Evolutionary conservation across 1,140 invertebrate species (phyloP).

Genomic region (Drosophila neocordata): DNA sequence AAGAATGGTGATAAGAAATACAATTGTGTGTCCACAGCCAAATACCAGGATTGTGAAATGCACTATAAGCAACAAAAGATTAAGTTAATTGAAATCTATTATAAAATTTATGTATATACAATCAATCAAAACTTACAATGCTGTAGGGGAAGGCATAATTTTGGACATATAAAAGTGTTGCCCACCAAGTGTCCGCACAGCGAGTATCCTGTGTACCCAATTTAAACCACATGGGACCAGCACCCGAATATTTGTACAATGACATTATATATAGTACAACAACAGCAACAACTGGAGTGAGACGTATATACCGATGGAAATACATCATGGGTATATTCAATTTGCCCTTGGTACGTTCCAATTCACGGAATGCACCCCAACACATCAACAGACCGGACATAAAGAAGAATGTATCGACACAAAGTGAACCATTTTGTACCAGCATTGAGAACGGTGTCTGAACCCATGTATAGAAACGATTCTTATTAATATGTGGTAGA

Average conservation of each 20-base stretch:
- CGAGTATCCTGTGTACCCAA: constrained; percentile 85
- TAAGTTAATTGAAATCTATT: not conserved
- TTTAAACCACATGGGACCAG: constrained; percentile 85
- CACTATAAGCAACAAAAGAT: constrained; percentile 86
- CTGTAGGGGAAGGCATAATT: constrained; percentile 87
- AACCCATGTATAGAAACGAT: constrained; percentile 69
- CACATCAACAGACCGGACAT: constrained; percentile 88
- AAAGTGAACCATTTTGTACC: constrained; percentile 85
- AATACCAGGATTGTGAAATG: constrained; percentile 95
- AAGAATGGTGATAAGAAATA: constrained; percentile 91
- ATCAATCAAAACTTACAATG: constrained; percentile 55
- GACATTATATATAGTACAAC: constrained; percentile 84
- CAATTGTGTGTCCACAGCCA: constrained; percentile 93
- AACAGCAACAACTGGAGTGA: constrained; percentile 86
- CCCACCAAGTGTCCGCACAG: constrained; percentile 91
- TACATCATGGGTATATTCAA: constrained; percentile 83
- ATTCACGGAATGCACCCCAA: constrained; percentile 86
- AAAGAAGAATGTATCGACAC: constrained; percentile 89
- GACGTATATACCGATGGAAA: constrained; percentile 84
- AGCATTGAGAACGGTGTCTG: constrained; percentile 85
- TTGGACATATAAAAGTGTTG: constrained; percentile 92
- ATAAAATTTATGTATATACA: not conserved
- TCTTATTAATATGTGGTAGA: constrained; percentile 70
- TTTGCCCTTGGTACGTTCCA: constrained; percentile 86
- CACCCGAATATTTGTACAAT: constrained; percentile 84